A percentile compares a stretch with the other conserved stretches of the same genome.
Evolutionary conservation across 2,888 invertebrate genomes (phyloP).

Genomic region (Pyrochroa serraticornis): DNA sequence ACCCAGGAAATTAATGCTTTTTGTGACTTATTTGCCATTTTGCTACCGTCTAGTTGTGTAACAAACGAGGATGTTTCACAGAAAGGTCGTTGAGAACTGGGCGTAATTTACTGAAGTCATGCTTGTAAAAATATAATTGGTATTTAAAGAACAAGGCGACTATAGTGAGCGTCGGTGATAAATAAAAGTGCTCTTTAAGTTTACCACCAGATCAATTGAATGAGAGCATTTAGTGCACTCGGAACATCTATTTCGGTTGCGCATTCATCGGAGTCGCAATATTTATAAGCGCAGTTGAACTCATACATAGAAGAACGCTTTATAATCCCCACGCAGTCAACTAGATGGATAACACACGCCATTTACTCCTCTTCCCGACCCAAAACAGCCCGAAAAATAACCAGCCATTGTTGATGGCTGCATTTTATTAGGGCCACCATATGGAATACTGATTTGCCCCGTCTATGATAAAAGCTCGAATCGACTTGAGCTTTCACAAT

Average conservation of each 20-base stretch:
- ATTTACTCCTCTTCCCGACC: conserved; percentile 48
- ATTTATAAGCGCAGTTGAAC: conserved; percentile 42
- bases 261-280: conserved; percentile 38
- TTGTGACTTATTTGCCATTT: no score
- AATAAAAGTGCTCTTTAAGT: conserved; percentile 22
- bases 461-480: conserved; percentile 36
- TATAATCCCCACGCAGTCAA: conserved; percentile 47
- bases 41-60: no score
- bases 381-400: conserved; percentile 55
- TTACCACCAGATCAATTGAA: conserved; percentile 26
- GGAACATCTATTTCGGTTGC: conserved; percentile 33
- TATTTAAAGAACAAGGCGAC: conserved; percentile 12
- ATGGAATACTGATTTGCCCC: conserved; percentile 52
- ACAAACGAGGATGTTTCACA: no score
- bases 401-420: conserved; percentile 54
- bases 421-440: conserved; percentile 52
- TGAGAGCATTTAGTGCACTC: conserved; percentile 25
- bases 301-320: conserved; percentile 43
- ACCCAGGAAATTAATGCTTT: no score
- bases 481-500: conserved; percentile 40
- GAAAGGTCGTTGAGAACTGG: not conserved
- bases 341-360: conserved; percentile 55
- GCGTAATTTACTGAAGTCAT: not conserved
- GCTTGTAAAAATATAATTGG: conserved; percentile 18
- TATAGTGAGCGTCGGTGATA: conserved; percentile 13